These are phyloP conservation scores for Promerops cafer DNA, from an alignment of 2,113 vertebrate species.

Conservation along the genomic window DNA sequence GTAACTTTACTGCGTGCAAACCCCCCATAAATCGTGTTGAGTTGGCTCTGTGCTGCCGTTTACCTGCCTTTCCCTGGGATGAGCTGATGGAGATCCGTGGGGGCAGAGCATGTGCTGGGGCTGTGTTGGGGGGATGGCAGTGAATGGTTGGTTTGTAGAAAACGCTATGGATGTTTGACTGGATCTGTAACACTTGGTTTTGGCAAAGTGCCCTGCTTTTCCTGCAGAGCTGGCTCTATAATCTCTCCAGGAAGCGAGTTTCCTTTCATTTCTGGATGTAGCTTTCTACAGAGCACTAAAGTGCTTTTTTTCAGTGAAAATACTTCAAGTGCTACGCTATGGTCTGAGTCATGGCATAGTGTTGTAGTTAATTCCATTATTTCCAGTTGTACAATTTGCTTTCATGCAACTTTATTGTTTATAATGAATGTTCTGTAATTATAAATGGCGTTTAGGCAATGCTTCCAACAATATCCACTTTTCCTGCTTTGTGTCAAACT, in stretches of 20 bases:
- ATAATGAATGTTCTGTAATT: neutral
- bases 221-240: neutral
- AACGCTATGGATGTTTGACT: neutral
- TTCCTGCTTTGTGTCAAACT: neutral
- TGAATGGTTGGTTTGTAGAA: neutral
- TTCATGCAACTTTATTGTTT: neutral
- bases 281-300: neutral
- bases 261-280: neutral
- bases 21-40: neutral
- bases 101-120: accelerated
- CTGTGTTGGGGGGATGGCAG: neutral
- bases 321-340: neutral
- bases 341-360: neutral
- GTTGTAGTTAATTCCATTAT: neutral
- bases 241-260: neutral
- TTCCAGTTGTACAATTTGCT: neutral
- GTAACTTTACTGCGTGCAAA: neutral
- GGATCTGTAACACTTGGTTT: neutral
- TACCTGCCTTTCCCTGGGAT: neutral
- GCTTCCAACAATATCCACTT: neutral
- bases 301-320: neutral
- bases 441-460: neutral
- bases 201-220: neutral
- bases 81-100: neutral
- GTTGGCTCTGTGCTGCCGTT: neutral